Evolutionary conservation across 2,113 vertebrate species (phyloP).

Genomic region (Vidua chalybeata): DNA sequence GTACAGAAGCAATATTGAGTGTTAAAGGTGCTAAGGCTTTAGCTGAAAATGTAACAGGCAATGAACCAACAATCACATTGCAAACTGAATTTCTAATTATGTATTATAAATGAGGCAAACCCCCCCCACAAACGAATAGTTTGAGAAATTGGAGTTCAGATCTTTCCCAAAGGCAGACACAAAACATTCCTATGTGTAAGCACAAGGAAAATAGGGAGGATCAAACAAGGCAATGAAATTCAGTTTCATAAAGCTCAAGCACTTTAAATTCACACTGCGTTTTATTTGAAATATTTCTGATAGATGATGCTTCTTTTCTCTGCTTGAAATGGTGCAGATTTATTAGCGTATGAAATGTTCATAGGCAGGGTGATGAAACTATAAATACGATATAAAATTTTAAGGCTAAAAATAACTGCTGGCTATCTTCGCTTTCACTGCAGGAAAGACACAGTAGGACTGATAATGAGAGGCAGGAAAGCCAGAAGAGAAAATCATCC

Average conservation of each 20-base stretch:
- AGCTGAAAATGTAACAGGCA: background rate
- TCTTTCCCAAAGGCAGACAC: background rate
- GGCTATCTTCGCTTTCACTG: background rate
- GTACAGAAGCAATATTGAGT: constrained; percentile 56
- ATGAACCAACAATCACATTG: background rate
- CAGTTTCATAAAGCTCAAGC: background rate
- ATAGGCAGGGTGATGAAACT: background rate
- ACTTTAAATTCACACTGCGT: background rate
- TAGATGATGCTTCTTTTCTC: background rate
- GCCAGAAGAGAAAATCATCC: background rate
- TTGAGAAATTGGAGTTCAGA: background rate
- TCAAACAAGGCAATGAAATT: background rate
- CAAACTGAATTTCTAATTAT: background rate
- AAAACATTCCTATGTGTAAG: background rate
- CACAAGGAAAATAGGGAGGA: background rate
- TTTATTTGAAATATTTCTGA: background rate
- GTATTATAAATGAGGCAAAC: background rate
- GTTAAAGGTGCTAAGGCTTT: constrained; percentile 26
- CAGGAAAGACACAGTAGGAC: background rate
- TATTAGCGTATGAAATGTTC: background rate
- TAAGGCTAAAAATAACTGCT: background rate
- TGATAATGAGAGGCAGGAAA: background rate
- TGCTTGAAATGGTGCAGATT: background rate
- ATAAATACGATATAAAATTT: background rate
- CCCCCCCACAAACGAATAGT: background rate